Conservation (phyloP, 2,888 invertebrate genomes). For the Bhutanitis thaidina region DNA sequence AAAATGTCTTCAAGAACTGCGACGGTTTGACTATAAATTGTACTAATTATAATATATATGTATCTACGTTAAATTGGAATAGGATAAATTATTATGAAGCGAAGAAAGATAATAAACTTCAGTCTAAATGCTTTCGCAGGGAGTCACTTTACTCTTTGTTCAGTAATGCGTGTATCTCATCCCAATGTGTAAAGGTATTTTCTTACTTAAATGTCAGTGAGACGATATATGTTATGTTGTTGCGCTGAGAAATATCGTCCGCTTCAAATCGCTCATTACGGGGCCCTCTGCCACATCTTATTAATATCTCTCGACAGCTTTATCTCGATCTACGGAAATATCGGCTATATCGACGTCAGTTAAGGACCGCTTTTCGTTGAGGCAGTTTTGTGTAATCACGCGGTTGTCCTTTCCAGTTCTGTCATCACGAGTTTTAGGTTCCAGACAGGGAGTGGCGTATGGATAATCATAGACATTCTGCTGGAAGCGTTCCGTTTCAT, state of each 20-base stretch:
- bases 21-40: slow-evolving; percentile 57
- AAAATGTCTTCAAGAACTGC: slow-evolving; percentile 59
- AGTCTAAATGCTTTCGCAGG: background rate
- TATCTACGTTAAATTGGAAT: slow-evolving; percentile 19
- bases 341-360: slow-evolving; percentile 29
- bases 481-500: slow-evolving; percentile 61
- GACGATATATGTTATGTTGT: slow-evolving; percentile 16
- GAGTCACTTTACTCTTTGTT: slow-evolving; percentile 6
- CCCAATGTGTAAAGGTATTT: slow-evolving; percentile 12
- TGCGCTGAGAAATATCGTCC: slow-evolving; percentile 40
- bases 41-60: slow-evolving; percentile 35
- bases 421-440: slow-evolving; percentile 57
- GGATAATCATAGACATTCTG: slow-evolving; percentile 66
- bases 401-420: slow-evolving; percentile 44
- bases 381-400: slow-evolving; percentile 32
- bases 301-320: slow-evolving; percentile 46
- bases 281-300: slow-evolving; percentile 50
- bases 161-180: slow-evolving; percentile 3
- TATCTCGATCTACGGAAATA: slow-evolving; percentile 29
- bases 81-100: slow-evolving; percentile 3
- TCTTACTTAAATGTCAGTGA: slow-evolving; percentile 9
- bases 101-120: slow-evolving; percentile 2
- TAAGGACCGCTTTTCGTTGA: slow-evolving; percentile 33
- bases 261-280: slow-evolving; percentile 55
- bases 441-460: slow-evolving; percentile 48